Base-by-base conservation (phyloP, 1,140 invertebrate genomes). In the Antheraea mylitta region DNA sequence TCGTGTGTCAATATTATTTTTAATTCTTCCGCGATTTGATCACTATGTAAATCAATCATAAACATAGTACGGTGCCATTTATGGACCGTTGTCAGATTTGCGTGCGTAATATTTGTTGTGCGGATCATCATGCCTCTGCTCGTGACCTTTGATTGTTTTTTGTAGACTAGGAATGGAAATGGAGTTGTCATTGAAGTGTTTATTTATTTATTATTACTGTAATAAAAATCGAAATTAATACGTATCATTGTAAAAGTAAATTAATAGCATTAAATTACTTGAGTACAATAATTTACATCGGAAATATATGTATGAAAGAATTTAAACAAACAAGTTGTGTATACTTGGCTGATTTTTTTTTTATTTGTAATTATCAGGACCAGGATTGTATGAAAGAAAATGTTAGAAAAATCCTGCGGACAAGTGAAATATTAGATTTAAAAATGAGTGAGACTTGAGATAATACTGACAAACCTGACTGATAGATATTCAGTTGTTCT, bases 81-180 rank as follows among this genome's bases (percentile, higher is more conserved):
- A n/a, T 19, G 58, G 61, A n/a, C 6, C 30, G 11, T 68, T 58
- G 58, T 58, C 59, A 37, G 58, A 74, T 77, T 77, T 74, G 70
- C 75, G 58, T 76, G 42, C 66, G 61, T 59, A 19, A 61, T 61
- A n/a, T 37, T 53, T 53, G 45, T 53, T 37, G 30, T n/a, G 61
- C 61, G 19, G 61, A n/a, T 63, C 22, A 63, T 61, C 7, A 11
- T 2, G 6, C 7, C 3, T 8, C 61, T 13, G 5, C 6, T 53
- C 45, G 45, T 42, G 8, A 63, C 22, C 19, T 63, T 63, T 63
- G 22, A 13, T 18, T 37, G 37, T 45, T 16, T 65, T 42, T 65
- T 48, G 18, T 53, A 10, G 45, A 53, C 11, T 9, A 18, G 10
- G 7, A 18, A 48, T 5, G 13, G 42, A 18, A 22, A n/a, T 65